Base-by-base conservation (phyloP, 1,140 invertebrate genomes). In the Octopus bimaculoides region DNA sequence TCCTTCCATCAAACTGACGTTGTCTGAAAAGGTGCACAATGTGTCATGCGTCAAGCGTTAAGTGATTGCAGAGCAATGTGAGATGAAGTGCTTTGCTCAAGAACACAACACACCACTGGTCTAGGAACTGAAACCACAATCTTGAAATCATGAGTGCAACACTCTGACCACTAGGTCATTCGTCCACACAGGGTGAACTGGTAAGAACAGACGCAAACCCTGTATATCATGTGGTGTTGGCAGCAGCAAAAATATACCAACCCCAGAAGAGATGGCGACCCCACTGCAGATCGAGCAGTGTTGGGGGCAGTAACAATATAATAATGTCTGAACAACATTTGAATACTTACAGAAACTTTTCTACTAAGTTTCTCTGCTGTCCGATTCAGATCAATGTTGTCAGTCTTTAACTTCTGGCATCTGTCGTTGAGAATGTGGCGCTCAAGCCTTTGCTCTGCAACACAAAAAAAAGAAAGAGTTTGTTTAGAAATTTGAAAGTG, bases 371-470 rank as follows among this genome's bases (percentile, higher is more conserved):
- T 78, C 52, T 89, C 84, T 7, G 86, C 86, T 53, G 78, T 84
- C 78, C 80, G 85, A 66, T 86, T 86, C 53, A 89, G 82, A 75
- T 87, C 84, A 54, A 80, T 75, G 78, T 88, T 87, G 52, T 87
- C 84, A 52, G 82, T 78, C 69, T 84, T 80, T 53, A 89, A 80
- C 20, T 84, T 81, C 9, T 82, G 81, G 80, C 84, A 88, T 71
- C 86, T 77, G 9, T 89, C 88, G 20, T 80, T 54, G 52, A 89
- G 79, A 69, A 89, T 75, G 17, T 83, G 76, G 78, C 82, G 81
- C 77, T 89, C 89, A 56, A 85, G 78, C 74, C 82, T 85, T 84
- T 87, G 85, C 78, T 87, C 89, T 89, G 83, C 17, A 83, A 83
- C 56, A 77, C 75, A 54, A 81, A 77, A 73, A 78, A 76, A 79